These are phyloP conservation scores for Labeo rohita DNA, from an alignment of 2,113 vertebrate genomes.

Conservation along the genomic window DNA sequence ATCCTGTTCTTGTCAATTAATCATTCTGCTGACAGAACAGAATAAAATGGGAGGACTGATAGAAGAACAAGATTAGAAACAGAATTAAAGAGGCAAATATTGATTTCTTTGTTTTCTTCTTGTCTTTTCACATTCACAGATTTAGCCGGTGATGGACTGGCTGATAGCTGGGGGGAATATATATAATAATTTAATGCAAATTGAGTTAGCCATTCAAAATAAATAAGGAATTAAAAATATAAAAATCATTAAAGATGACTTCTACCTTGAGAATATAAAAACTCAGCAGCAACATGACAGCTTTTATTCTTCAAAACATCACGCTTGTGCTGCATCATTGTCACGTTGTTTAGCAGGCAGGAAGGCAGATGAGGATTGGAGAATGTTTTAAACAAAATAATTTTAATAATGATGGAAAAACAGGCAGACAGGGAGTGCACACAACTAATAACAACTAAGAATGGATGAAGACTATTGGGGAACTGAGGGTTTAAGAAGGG, in stretches of 20 bases:
- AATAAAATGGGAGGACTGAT: background rate
- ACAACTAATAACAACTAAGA: too few relatives aligned
- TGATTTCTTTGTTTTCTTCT: background rate
- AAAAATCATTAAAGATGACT: background rate
- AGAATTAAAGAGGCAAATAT: background rate
- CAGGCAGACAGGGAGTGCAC: too few relatives aligned
- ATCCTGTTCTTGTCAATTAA: conserved; percentile 29
- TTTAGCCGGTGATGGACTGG: background rate
- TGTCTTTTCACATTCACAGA: background rate
- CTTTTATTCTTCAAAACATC: background rate
- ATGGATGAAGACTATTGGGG: too few relatives aligned
- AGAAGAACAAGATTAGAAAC: background rate
- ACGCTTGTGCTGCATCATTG: background rate
- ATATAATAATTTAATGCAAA: conserved; percentile 2
- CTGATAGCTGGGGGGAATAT: background rate
- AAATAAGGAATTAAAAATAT: background rate
- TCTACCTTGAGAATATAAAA: background rate
- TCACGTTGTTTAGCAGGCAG: too few relatives aligned
- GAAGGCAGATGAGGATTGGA: too few relatives aligned
- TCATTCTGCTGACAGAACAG: conserved; percentile 23
- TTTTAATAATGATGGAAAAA: too few relatives aligned
- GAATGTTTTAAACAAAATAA: too few relatives aligned
- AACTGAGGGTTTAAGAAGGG: too few relatives aligned
- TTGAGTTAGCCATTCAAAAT: background rate
- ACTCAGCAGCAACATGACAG: background rate